A percentile compares a stretch with the other conserved stretches of the same genome.
phyloP scores from a whole-genome alignment of 2,797 vertebrate species.

The Pempheris klunzingeri region DNA sequence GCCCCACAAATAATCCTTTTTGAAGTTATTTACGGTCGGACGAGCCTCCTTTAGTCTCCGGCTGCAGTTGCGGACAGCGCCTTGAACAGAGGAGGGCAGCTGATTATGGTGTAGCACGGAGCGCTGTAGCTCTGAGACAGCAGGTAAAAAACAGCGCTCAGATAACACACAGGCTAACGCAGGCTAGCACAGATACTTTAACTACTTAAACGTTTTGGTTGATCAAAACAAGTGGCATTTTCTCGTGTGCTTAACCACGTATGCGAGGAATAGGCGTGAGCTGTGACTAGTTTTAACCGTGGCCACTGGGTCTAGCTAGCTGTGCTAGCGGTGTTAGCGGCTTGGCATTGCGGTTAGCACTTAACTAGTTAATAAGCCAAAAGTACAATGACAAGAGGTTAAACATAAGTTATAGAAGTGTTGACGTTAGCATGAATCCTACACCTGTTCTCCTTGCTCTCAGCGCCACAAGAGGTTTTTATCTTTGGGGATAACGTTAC shows the following conservation, averaged over 20 bases:
- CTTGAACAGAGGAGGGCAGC: conserved; percentile 43
- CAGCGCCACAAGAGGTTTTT: rapidly evolving
- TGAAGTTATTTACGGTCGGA: conserved; percentile 10
- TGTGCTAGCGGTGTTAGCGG: conserved; percentile 35
- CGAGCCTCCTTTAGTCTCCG: background rate
- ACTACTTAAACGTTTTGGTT: background rate
- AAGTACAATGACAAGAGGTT: conserved; percentile 1
- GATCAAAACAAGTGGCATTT: background rate
- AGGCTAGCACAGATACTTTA: conserved; percentile 24
- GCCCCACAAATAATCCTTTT: background rate
- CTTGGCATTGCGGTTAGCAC: conserved; percentile 6
- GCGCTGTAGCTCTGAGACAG: conserved; percentile 74
- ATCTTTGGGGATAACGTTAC: too few relatives aligned
- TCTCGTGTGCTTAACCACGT: rapidly evolving
- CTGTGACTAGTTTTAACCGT: background rate
- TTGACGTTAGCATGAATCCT: too few relatives aligned
- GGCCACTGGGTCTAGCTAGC: conserved; percentile 7
- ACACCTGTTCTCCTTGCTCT: too few relatives aligned
- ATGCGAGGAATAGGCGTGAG: too few relatives aligned
- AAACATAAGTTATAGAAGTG: background rate
- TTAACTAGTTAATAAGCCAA: conserved; percentile 10
- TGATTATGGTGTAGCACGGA: conserved; percentile 79
- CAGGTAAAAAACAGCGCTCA: conserved; percentile 66
- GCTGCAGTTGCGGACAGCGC: conserved; percentile 32
- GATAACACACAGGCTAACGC: conserved; percentile 40